Base-by-base conservation (phyloP, 1,140 invertebrate genomes). In the Lordiphosa stackelbergi region DNA sequence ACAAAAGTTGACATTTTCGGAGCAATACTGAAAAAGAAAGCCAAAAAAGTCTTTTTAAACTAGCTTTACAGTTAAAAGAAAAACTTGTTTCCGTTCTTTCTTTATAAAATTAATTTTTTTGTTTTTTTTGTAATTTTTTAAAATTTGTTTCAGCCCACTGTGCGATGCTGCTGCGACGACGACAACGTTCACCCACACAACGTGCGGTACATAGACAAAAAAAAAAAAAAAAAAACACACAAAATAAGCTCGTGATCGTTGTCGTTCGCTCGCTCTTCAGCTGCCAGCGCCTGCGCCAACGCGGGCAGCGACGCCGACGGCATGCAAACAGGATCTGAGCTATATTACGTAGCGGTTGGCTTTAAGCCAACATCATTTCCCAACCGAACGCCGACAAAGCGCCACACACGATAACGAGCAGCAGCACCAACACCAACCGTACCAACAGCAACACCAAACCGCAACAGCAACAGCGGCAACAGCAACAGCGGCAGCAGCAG, bases 311-410 rank as follows among this genome's bases (percentile, higher is more conserved):
- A 66, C 73, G 73, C 35, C 43, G 73, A 62, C 81, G 47, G 68
- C 81, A 63, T 85, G 81, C 71, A 85, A 85, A 85, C 81, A 85
- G 81, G 81, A 85, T 85, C 81, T 85, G 81, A 81, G 81, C 68
- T 85, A 81, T 85, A 85, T 85, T 85, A 85, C 81, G 81, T 85
- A 73, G 81, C 73, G 57, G 46, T 61, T 58, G 69, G 72, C 75
- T 85, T 85, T 81, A 79, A 85, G 74, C 79, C 81, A 85, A 85
- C 81, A 85, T 79, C 81, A 85, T 79, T 85, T 59, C 74, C 62
- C 63, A 81, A 63, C 69, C 73, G 74, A 81, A 56, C 69, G 64
- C 47, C 65, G 55, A 43, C 45, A 40, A 65, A 46, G 43, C 63
- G 61, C 58, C 73, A 64, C 60, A 70, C 11, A 53, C 55, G 65